Percentiles rank a stretch among this genome's conserved stretches.
phyloP scores from a whole-genome alignment of 2,113 vertebrate species.

The Cisticola juncidis region DNA sequence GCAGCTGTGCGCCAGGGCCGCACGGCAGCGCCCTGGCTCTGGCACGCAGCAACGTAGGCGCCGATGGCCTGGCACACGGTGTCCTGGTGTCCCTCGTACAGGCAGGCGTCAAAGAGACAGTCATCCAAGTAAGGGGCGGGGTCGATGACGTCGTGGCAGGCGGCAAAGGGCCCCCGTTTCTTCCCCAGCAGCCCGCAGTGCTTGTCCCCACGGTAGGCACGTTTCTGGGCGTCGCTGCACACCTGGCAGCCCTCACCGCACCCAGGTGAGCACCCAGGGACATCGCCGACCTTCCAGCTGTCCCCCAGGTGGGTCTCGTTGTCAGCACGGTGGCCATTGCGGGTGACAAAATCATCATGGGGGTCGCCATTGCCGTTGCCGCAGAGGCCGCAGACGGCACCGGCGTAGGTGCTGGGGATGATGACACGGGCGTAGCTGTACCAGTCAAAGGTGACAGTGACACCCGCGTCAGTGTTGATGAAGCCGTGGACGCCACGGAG shows the following conservation, averaged over 20 bases:
- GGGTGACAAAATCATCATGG: not conserved
- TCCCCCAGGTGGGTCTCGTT: conserved; percentile 37
- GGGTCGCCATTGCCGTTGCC: conserved; percentile 62
- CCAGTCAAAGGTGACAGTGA: conserved; percentile 73
- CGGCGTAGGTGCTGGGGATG: conserved; percentile 56
- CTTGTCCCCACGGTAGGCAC: not conserved
- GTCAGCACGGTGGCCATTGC: not conserved
- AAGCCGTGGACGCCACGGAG: conserved; percentile 40
- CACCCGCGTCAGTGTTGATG: conserved; percentile 47
- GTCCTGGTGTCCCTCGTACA: conserved; percentile 5
- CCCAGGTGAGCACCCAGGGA: conserved; percentile 60
- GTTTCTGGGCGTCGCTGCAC: not conserved
- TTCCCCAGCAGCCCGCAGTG: conserved; percentile 66
- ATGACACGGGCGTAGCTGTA: conserved; percentile 57
- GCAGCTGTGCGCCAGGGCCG: conserved; percentile 70
- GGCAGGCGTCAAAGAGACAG: conserved; percentile 63
- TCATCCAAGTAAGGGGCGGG: conserved; percentile 35
- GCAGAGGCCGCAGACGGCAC: conserved; percentile 63
- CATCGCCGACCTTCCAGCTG: conserved; percentile 73
- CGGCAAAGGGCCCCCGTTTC: conserved; percentile 13
- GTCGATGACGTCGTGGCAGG: conserved; percentile 27
- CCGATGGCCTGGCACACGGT: conserved; percentile 65
- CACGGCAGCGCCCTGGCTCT: conserved; percentile 38
- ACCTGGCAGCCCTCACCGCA: conserved; percentile 46
- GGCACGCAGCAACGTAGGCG: not conserved